Conservation (phyloP, 2,797 vertebrate genomes). For the Diplodus puntazzo region DNA sequence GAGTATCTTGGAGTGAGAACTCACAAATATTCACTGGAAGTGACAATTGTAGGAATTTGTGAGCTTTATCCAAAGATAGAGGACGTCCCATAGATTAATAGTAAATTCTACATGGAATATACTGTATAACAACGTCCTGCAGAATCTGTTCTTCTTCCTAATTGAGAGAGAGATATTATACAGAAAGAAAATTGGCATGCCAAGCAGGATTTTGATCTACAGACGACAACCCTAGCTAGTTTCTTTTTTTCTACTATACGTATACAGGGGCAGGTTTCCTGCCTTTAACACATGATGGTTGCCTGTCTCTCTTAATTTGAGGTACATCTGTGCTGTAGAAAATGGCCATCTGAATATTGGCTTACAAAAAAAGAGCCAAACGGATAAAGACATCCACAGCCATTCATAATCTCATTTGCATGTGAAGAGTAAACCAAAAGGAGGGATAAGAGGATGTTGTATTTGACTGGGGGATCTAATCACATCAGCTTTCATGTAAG, state of each 20-base stretch:
- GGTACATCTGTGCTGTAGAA: neutral
- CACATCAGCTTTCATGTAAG: slow-evolving; percentile 31
- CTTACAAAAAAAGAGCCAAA: neutral
- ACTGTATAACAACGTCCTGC: neutral
- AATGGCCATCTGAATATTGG: slow-evolving; percentile 5
- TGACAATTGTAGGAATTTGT: neutral
- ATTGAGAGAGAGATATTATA: neutral
- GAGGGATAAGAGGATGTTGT: slow-evolving; percentile 40
- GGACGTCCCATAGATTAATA: neutral
- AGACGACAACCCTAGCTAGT: neutral
- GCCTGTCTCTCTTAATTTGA: slow-evolving; percentile 2
- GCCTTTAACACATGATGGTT: neutral
- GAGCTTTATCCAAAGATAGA: neutral
- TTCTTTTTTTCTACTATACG: neutral
- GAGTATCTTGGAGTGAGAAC: neutral
- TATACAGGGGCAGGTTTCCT: neutral
- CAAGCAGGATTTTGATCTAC: neutral
- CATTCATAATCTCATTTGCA: slow-evolving; percentile 53
- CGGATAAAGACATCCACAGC: slow-evolving; percentile 34
- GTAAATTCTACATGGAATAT: neutral
- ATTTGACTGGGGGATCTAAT: slow-evolving; percentile 42
- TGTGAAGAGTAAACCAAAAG: slow-evolving; percentile 35
- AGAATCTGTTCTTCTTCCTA: neutral
- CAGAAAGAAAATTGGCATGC: neutral
- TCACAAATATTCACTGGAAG: neutral